Percentiles rank a stretch among this genome's conserved stretches.
These are phyloP conservation scores for Microcebus jonahi DNA, from an alignment of 2,113 vertebrate genomes.

Conservation along the genomic window DNA sequence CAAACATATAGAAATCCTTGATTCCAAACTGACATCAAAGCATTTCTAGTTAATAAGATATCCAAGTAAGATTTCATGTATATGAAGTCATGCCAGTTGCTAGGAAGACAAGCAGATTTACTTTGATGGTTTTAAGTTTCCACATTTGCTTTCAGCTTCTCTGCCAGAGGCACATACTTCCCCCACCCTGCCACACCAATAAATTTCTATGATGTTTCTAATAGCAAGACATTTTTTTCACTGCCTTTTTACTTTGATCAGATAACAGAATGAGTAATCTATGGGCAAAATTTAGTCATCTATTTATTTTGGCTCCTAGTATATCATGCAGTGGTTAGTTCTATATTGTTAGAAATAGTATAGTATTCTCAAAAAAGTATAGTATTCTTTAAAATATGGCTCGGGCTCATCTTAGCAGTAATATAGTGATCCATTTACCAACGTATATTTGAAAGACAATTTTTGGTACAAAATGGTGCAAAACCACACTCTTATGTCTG, in stretches of 20 bases:
- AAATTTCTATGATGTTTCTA: slow-evolving; percentile 52
- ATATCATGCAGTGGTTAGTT: background rate
- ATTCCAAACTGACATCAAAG: slow-evolving; percentile 53
- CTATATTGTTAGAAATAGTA: background rate
- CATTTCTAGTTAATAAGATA: slow-evolving; percentile 23
- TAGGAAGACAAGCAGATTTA: slow-evolving; percentile 36
- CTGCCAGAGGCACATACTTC: background rate
- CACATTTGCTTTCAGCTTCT: slow-evolving; percentile 46
- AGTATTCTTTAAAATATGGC: background rate
- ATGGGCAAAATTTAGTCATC: slow-evolving; percentile 36
- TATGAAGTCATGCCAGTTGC: slow-evolving; percentile 59
- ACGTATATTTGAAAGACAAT: background rate
- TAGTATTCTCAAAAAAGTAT: no score
- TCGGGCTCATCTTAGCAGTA: slow-evolving; percentile 25
- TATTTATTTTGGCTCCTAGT: background rate
- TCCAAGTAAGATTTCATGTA: slow-evolving; percentile 20
- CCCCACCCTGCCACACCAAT: background rate
- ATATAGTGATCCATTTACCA: background rate
- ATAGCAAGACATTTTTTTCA: slow-evolving; percentile 45
- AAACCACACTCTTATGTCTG: background rate
- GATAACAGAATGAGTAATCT: background rate
- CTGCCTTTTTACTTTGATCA: slow-evolving; percentile 50
- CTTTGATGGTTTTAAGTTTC: slow-evolving; percentile 60
- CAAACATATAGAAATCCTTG: background rate
- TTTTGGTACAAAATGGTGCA: background rate